phyloP scores from a whole-genome alignment of 2,797 vertebrate species.

The Sebastes matsubarae region DNA sequence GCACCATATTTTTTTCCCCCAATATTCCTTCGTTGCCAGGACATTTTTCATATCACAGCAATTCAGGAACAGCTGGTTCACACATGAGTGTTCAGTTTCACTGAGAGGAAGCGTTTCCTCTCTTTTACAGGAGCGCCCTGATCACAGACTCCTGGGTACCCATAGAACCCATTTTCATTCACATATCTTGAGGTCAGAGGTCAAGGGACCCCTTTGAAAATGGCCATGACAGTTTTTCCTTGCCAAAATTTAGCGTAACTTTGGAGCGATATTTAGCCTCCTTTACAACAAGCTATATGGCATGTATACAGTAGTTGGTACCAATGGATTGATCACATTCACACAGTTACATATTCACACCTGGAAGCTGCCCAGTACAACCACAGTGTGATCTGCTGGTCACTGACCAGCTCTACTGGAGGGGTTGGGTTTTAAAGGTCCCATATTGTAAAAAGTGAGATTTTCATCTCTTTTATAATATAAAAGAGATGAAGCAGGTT shows the following conservation, averaged over 20 bases:
- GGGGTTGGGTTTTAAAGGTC: not conserved
- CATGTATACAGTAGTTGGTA: too few relatives aligned
- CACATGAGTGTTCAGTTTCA: not conserved
- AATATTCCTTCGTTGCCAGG: not conserved
- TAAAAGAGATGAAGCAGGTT: too few relatives aligned
- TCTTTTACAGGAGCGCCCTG: not conserved
- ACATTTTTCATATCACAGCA: not conserved
- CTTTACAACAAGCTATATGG: too few relatives aligned
- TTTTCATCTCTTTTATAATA: too few relatives aligned
- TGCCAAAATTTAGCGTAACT: too few relatives aligned
- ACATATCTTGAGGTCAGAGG: too few relatives aligned
- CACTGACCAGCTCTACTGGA: not conserved
- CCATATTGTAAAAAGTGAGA: too few relatives aligned
- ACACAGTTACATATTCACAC: not conserved
- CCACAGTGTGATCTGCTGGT: not conserved
- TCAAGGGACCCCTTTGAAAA: too few relatives aligned
- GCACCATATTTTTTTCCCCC: too few relatives aligned
- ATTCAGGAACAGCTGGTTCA: not conserved
- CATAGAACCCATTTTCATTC: too few relatives aligned
- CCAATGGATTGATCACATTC: not conserved
- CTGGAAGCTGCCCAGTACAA: not conserved
- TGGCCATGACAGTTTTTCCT: too few relatives aligned
- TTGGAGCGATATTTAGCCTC: too few relatives aligned
- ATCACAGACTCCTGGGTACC: not conserved
- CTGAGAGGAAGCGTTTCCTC: not conserved